These are phyloP conservation scores for Conger conger DNA, from an alignment of 2,113 vertebrate genomes.

Conservation along the genomic window DNA sequence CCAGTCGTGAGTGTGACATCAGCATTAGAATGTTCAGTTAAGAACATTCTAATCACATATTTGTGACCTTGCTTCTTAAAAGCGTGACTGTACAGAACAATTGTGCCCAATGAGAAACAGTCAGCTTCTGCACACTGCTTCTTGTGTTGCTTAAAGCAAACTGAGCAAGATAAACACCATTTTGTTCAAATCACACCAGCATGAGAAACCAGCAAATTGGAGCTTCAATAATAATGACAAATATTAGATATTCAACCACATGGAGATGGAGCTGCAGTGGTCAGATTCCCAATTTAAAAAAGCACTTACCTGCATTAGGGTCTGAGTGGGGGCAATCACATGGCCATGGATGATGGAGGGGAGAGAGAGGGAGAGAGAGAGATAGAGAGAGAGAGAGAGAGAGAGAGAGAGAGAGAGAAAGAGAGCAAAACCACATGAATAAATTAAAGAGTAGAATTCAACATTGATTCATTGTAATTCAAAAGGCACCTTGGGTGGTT, in stretches of 20 bases:
- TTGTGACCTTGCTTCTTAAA: too few species aligned
- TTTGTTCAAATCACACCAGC: too few species aligned
- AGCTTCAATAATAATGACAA: neutral
- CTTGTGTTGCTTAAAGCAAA: too few species aligned
- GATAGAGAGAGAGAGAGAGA: neutral
- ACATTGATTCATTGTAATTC: neutral
- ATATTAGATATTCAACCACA: neutral
- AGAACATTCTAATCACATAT: too few species aligned
- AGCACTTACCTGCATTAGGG: conserved; percentile 81
- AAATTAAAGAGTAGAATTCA: conserved; percentile 19
- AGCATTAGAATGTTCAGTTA: neutral
- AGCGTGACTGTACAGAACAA: too few species aligned
- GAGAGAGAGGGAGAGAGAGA: neutral
- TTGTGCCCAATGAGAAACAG: too few species aligned
- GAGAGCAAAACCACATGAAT: conserved; percentile 36
- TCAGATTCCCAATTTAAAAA: neutral
- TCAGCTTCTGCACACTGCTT: too few species aligned
- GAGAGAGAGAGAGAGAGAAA: neutral
- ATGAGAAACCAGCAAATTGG: too few species aligned
- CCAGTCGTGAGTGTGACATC: too few species aligned
- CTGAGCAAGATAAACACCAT: too few species aligned
- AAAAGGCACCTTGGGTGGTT: neutral
- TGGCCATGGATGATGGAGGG: neutral
- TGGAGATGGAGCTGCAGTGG: neutral
- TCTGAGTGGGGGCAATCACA: conserved; percentile 59